Evolutionary conservation across 2,888 invertebrate species (phyloP).

Genomic region (Ligdia adustata): DNA sequence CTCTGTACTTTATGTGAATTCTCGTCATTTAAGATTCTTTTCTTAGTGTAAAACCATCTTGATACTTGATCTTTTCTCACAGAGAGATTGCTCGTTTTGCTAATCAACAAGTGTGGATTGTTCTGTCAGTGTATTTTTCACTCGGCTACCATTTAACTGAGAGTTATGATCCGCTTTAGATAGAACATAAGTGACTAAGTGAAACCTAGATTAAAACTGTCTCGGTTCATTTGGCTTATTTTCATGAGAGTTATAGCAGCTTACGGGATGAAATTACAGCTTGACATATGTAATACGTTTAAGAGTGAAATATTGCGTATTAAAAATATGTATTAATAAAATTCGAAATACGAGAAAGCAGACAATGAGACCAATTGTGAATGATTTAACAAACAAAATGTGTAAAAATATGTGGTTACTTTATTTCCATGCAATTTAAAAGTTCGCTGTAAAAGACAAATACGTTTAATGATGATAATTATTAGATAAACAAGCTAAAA

Average conservation of each 20-base stretch:
- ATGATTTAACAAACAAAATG: too few species aligned
- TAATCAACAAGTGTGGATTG: constrained; percentile 69
- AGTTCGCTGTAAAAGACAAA: too few species aligned
- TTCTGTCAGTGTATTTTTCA: constrained; percentile 62
- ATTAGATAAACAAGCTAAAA: too few species aligned
- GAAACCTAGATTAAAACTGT: constrained; percentile 23
- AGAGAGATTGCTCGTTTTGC: constrained; percentile 57
- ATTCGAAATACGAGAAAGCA: neutral
- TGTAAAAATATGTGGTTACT: too few species aligned
- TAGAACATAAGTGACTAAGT: constrained; percentile 14
- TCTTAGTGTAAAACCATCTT: constrained; percentile 36
- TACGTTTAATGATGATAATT: too few species aligned
- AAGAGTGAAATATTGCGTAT: neutral
- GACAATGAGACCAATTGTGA: neutral
- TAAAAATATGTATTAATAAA: neutral
- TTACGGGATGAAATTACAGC: constrained; percentile 4
- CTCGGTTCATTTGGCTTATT: constrained; percentile 11
- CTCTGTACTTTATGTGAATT: too few species aligned
- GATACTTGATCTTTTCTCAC: constrained; percentile 46
- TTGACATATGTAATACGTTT: neutral
- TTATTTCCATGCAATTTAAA: too few species aligned
- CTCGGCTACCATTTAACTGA: constrained; percentile 40
- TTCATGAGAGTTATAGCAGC: constrained; percentile 5
- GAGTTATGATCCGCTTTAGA: constrained; percentile 16
- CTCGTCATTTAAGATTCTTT: neutral